phyloP scores from a whole-genome alignment of 2,113 vertebrate genomes.

The Haliaeetus leucogaster region DNA sequence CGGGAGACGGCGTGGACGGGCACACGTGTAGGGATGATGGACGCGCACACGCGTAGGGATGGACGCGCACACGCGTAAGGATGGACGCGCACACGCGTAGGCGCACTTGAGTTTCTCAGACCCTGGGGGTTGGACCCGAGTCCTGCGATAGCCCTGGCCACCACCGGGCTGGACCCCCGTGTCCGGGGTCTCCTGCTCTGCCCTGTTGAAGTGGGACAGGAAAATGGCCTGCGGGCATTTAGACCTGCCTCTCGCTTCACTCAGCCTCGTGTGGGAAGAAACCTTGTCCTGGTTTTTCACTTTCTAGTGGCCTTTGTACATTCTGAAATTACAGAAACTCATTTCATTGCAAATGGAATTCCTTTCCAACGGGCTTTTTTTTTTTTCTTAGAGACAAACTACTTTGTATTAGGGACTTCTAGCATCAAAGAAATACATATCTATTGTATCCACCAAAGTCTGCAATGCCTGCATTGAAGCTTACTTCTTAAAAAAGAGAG shows the following conservation, averaged over 20 bases:
- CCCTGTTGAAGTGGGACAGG: not conserved
- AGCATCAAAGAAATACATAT: slow-evolving; percentile 77
- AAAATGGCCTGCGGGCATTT: not conserved
- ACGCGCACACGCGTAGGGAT: too few species aligned
- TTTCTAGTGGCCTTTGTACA: slow-evolving; percentile 93
- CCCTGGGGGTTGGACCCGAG: too few species aligned
- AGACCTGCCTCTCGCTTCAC: not conserved
- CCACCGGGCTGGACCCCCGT: not conserved
- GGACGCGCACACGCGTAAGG: rapidly evolving
- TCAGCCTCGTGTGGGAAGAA: slow-evolving; percentile 16
- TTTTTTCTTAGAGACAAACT: slow-evolving; percentile 50
- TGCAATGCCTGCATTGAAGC: slow-evolving; percentile 86
- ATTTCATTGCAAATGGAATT: slow-evolving; percentile 62
- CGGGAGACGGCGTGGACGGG: not conserved
- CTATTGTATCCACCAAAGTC: slow-evolving; percentile 90
- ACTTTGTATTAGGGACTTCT: slow-evolving; percentile 68
- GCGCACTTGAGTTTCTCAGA: not conserved
- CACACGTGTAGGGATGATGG: rapidly evolving
- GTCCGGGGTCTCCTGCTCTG: not conserved
- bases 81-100: rapidly evolving
- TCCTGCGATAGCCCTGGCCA: not conserved
- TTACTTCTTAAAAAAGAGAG: slow-evolving; percentile 78
- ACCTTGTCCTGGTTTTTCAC: slow-evolving; percentile 78
- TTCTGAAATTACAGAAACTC: slow-evolving; percentile 71
- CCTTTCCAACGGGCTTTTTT: slow-evolving; percentile 17